Percentiles rank a stretch among this genome's conserved stretches.
phyloP scores from a whole-genome alignment of 2,888 invertebrate species.

The Yponomeuta sedellus region DNA sequence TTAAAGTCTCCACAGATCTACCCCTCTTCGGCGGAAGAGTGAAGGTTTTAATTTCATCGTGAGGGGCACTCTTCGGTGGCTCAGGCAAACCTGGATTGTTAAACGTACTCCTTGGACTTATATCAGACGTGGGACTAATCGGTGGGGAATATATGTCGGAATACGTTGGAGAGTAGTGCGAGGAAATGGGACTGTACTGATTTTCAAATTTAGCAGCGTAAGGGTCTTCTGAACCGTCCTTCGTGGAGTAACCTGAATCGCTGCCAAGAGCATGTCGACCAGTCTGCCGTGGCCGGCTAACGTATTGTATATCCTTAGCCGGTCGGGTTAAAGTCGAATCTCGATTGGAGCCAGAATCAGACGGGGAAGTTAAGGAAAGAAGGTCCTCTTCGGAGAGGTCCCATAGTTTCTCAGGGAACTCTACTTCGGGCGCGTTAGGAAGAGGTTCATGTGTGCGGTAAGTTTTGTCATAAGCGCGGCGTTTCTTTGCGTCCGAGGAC shows the following conservation, averaged over 20 bases:
- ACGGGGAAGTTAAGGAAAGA: conserved; percentile 68
- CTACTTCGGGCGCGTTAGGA: conserved; percentile 82
- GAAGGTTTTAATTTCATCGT: conserved; percentile 60
- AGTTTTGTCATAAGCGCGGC: conserved; percentile 85
- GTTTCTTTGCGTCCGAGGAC: conserved; percentile 76
- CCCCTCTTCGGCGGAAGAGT: conserved; percentile 59
- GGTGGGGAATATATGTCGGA: conserved; percentile 73
- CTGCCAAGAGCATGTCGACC: conserved; percentile 72
- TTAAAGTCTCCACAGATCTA: conserved; percentile 63
- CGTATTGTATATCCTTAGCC: conserved; percentile 79
- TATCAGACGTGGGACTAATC: conserved; percentile 62
- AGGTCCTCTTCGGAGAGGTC: conserved; percentile 83
- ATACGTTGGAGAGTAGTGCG: conserved; percentile 66
- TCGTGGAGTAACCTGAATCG: conserved; percentile 68
- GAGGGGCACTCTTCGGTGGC: conserved; percentile 60
- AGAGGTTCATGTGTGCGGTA: conserved; percentile 92
- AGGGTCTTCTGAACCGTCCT: conserved; percentile 63
- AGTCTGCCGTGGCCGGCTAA: conserved; percentile 75
- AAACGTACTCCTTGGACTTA: conserved; percentile 58
- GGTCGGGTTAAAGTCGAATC: conserved; percentile 75
- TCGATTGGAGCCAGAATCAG: conserved; percentile 77
- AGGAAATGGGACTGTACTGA: conserved; percentile 64
- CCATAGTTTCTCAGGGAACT: conserved; percentile 89
- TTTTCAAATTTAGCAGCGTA: conserved; percentile 55
- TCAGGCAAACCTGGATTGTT: conserved; percentile 59